Conservation (phyloP, 1,140 invertebrate genomes). For the Leucophenga varia region DNA sequence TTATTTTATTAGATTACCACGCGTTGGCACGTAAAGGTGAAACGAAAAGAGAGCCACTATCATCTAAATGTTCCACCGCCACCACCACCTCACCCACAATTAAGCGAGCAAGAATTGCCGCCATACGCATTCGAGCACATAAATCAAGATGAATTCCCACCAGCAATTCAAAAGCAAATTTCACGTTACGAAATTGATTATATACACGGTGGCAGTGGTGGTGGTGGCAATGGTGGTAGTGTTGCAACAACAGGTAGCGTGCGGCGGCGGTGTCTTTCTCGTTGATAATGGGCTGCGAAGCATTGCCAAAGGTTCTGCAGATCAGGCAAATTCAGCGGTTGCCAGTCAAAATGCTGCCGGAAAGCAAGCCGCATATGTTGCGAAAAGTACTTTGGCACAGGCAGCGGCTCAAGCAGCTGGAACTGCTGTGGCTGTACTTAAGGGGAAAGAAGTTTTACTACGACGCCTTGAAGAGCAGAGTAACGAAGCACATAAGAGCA, state of each 20-base stretch:
- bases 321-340: conserved; percentile 64
- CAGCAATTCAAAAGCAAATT: background rate
- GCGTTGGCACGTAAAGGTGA: conserved; percentile 42
- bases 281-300: conserved; percentile 54
- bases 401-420: conserved; percentile 58
- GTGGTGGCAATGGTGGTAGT: conserved; percentile 6
- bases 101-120: conserved; percentile 25
- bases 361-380: conserved; percentile 61
- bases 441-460: conserved; percentile 63
- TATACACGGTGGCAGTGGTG: conserved; percentile 11
- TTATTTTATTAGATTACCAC: conserved; percentile 8
- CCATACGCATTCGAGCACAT: conserved; percentile 41
- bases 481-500: conserved; percentile 57
- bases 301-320: conserved; percentile 69
- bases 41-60: conserved; percentile 41
- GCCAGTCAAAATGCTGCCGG: conserved; percentile 58
- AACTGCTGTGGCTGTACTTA: conserved; percentile 59
- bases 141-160: conserved; percentile 35
- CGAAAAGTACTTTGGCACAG: conserved; percentile 61
- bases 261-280: conserved; percentile 22
- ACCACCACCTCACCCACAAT: conserved; percentile 25
- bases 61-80: conserved; percentile 40
- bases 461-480: conserved; percentile 61
- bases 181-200: conserved; percentile 30
- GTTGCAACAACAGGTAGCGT: background rate